Conservation (phyloP, 2,888 invertebrate species). For the Andrena bicolor region DNA sequence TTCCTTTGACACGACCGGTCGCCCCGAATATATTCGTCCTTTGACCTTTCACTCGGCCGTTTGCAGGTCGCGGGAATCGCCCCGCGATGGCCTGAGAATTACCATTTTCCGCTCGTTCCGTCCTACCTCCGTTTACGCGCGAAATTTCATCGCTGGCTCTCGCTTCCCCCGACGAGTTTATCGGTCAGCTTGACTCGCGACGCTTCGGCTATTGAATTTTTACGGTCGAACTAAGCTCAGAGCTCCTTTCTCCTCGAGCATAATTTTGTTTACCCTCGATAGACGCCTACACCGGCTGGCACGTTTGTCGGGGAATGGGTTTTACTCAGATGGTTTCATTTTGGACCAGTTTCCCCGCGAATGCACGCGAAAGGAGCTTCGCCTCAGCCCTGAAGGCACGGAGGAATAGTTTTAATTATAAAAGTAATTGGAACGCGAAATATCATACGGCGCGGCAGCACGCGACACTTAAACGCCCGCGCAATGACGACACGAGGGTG, state of each 20-base stretch:
- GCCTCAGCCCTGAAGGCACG: neutral
- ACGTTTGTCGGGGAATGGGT: too few species aligned
- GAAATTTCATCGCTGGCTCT: slow-evolving; percentile 12
- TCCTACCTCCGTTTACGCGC: slow-evolving; percentile 1
- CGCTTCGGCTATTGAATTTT: too few species aligned
- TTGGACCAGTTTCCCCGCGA: neutral
- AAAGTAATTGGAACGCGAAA: slow-evolving; percentile 22
- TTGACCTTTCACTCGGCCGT: slow-evolving; percentile 46
- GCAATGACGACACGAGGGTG: slow-evolving; percentile 26
- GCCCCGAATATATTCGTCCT: slow-evolving; percentile 60
- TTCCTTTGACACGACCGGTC: slow-evolving; percentile 54
- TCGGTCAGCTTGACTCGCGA: too few species aligned
- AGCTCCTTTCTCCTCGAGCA: too few species aligned
- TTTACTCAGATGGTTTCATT: too few species aligned
- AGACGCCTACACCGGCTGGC: too few species aligned
- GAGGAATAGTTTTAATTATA: slow-evolving; percentile 32
- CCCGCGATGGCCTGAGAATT: slow-evolving; percentile 26
- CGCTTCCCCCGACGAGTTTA: too few species aligned
- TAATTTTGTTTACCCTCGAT: too few species aligned
- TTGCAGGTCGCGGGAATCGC: slow-evolving; percentile 30
- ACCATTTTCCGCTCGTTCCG: slow-evolving; percentile 18
- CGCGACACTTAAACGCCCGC: slow-evolving; percentile 34
- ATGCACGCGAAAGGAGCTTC: neutral
- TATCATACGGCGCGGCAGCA: neutral
- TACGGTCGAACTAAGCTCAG: too few species aligned